Conservation (phyloP, 2,888 invertebrate genomes). For the Troilus luridus region DNA sequence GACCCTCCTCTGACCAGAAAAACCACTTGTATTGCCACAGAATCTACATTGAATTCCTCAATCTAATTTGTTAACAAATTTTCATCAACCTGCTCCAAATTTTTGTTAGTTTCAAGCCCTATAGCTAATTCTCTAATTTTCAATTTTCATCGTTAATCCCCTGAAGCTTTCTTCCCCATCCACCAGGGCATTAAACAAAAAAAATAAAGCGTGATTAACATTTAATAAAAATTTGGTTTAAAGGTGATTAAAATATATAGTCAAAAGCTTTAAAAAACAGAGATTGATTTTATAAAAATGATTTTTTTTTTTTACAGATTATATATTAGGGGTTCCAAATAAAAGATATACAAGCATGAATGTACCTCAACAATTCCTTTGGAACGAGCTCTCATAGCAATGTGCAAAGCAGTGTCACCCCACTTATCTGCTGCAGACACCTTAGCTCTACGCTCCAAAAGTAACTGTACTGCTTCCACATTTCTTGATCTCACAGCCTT, state of each 20-base stretch:
- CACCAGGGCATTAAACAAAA: neutral
- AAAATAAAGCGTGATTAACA: neutral
- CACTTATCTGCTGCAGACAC: conserved; percentile 91
- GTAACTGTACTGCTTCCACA: conserved; percentile 89
- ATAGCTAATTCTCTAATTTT: no score
- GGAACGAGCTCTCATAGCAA: conserved; percentile 88
- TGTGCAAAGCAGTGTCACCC: conserved; percentile 95
- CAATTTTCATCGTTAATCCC: no score
- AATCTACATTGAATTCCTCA: no score
- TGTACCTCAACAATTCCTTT: conserved; percentile 63
- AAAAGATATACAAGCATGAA: neutral
- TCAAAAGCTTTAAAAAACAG: neutral
- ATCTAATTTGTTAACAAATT: no score
- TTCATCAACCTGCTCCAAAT: no score
- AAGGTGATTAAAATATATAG: neutral
- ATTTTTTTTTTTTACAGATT: no score
- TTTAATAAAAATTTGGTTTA: neutral
- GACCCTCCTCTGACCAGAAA: no score
- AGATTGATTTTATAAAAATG: neutral
- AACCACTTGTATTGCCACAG: no score
- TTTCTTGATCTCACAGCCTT: conserved; percentile 93
- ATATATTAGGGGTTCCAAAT: no score
- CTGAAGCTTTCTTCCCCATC: neutral
- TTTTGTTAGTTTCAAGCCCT: no score
- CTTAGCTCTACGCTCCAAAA: conserved; percentile 93